phyloP scores from a whole-genome alignment of 2,113 vertebrate species.

The Passer domesticus region DNA sequence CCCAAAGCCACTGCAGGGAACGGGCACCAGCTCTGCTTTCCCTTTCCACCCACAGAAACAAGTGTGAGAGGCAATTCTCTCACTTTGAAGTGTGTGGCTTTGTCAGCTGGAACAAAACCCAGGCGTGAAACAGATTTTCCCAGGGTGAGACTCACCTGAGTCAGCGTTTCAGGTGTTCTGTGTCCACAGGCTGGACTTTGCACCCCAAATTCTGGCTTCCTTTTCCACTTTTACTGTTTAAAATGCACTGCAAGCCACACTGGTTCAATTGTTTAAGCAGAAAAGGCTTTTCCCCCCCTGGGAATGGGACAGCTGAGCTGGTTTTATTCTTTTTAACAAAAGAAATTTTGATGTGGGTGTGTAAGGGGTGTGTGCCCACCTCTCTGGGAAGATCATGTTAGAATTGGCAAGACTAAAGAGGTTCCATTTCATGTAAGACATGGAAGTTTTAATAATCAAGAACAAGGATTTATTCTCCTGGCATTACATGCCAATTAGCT shows the following conservation, averaged over 20 bases:
- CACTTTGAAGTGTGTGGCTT: neutral
- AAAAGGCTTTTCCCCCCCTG: neutral
- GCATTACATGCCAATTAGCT: neutral
- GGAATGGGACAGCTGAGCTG: neutral
- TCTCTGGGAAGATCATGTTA: neutral
- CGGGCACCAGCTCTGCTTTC: neutral
- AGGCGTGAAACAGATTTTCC: neutral
- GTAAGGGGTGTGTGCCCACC: neutral
- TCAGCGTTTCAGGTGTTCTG: fast-evolving
- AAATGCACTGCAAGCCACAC: neutral
- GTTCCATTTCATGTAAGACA: neutral
- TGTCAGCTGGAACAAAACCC: neutral
- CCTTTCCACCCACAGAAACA: neutral
- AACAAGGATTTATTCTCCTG: neutral
- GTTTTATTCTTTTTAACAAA: neutral
- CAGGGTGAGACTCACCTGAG: neutral
- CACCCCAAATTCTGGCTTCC: neutral
- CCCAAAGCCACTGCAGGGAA: neutral
- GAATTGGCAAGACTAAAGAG: neutral
- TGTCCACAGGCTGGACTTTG: neutral
- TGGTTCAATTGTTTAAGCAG: neutral
- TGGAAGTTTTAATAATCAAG: neutral
- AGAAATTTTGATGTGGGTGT: neutral
- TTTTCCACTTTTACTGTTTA: neutral
- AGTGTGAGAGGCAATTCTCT: neutral